These are phyloP conservation scores for Phalacrocorax aristotelis DNA, from an alignment of 2,113 vertebrate species.

Conservation along the genomic window DNA sequence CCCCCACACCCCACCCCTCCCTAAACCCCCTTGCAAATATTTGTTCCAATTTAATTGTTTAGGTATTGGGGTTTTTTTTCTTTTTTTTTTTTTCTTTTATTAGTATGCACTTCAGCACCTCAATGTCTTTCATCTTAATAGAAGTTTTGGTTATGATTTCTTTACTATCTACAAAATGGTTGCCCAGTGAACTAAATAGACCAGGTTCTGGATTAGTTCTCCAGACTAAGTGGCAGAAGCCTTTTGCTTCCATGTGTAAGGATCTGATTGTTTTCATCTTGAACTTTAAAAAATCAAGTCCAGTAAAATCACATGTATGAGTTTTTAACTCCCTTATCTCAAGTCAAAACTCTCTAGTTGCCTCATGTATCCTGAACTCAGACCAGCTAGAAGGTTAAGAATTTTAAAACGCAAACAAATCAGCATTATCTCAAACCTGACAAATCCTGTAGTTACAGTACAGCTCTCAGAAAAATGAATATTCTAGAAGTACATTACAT, in stretches of 20 bases:
- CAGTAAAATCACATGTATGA: background rate
- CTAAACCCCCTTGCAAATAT: background rate
- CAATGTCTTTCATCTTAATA: background rate
- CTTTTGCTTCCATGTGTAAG: background rate
- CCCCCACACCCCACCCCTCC: no score
- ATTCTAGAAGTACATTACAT: background rate
- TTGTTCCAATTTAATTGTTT: background rate
- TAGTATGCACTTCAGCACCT: no score
- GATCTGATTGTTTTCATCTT: background rate
- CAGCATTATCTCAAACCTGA: background rate
- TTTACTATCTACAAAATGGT: background rate
- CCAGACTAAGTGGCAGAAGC: background rate
- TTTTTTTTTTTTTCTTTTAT: no score
- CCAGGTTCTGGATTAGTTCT: background rate
- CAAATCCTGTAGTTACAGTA: background rate
- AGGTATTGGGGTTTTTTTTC: fast-evolving
- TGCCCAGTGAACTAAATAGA: background rate
- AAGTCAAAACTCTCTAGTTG: background rate
- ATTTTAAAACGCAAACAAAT: background rate
- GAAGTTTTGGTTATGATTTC: background rate
- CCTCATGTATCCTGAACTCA: background rate
- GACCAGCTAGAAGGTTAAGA: background rate
- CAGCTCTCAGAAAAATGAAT: slow-evolving; percentile 35
- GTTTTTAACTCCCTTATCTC: background rate
- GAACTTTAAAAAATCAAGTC: background rate